phyloP scores from a whole-genome alignment of 2,888 invertebrate genomes.

The Phaonia tiefii region DNA sequence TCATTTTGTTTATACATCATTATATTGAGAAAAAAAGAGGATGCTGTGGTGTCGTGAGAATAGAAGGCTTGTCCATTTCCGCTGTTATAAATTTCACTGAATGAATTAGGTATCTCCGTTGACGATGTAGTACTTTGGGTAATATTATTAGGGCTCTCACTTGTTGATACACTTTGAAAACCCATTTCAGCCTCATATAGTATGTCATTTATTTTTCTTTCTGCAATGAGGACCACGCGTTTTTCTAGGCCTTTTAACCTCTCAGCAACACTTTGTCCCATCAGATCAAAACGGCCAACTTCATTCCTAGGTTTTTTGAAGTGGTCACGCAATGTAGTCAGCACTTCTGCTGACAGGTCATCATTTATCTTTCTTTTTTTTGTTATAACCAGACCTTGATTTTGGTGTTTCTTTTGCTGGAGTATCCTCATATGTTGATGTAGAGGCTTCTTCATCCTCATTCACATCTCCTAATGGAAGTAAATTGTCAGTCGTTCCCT shows the following conservation, averaged over 20 bases:
- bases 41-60: conserved; percentile 39
- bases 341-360: no score
- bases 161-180: conserved; percentile 32
- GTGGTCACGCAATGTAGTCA: no score
- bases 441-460: conserved; percentile 38
- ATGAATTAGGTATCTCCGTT: conserved; percentile 26
- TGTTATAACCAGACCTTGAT: no score
- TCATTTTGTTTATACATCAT: no score
- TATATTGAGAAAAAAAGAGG: conserved; percentile 34
- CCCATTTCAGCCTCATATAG: conserved; percentile 45
- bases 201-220: conserved; percentile 44
- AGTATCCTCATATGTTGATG: conserved; percentile 32
- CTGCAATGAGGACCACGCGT: conserved; percentile 40
- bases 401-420: conserved; percentile 27
- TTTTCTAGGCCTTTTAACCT: conserved; percentile 39
- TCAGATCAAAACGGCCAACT: conserved; percentile 12
- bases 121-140: conserved; percentile 8
- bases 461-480: conserved; percentile 27
- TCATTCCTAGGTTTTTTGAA: no score
- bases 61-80: no score
- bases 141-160: conserved; percentile 11
- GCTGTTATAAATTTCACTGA: no score
- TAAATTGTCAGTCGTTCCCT: conserved; percentile 28
- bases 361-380: no score
- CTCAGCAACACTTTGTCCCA: conserved; percentile 37